Evolutionary conservation across 2,113 vertebrate species (phyloP).

Genomic region (Lethenteron reissneri): DNA sequence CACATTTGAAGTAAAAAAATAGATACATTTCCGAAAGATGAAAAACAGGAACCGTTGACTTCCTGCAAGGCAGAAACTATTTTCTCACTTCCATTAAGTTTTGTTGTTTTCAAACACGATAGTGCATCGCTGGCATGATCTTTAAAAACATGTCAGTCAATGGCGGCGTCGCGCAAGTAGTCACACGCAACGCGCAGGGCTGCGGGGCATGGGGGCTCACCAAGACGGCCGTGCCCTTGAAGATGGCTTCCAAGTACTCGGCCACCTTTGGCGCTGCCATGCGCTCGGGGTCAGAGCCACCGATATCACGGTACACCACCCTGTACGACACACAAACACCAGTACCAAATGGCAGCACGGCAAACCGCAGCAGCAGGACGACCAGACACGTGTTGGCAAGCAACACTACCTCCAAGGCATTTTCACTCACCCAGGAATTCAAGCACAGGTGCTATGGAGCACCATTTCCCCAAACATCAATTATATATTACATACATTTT

Average conservation of each 20-base stretch:
- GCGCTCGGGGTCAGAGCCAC: constrained; percentile 39
- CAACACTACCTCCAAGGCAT: no score
- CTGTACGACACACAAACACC: constrained; percentile 13
- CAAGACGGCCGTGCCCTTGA: constrained; percentile 24
- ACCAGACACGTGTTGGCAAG: background rate
- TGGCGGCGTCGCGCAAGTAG: no score
- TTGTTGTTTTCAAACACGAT: no score
- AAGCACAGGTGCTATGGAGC: no score
- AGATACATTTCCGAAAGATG: background rate
- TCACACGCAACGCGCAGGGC: no score
- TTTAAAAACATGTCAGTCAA: background rate
- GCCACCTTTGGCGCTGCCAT: constrained; percentile 35
- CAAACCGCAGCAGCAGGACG: background rate
- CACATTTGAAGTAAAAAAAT: background rate
- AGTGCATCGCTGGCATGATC: no score
- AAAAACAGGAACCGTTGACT: background rate
- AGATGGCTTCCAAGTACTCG: constrained; percentile 26
- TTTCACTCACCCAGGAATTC: no score
- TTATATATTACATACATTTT: no score
- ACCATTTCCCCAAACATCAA: no score
- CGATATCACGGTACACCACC: constrained; percentile 33
- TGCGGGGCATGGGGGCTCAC: constrained; percentile 13
- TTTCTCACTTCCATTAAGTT: no score
- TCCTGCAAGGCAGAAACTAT: background rate
- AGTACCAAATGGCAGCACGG: no score